Evolutionary conservation across 2,113 vertebrate species (phyloP), one percentile per base, ranked within the genome.

Genomic region (Zosterops pallidus): DNA sequence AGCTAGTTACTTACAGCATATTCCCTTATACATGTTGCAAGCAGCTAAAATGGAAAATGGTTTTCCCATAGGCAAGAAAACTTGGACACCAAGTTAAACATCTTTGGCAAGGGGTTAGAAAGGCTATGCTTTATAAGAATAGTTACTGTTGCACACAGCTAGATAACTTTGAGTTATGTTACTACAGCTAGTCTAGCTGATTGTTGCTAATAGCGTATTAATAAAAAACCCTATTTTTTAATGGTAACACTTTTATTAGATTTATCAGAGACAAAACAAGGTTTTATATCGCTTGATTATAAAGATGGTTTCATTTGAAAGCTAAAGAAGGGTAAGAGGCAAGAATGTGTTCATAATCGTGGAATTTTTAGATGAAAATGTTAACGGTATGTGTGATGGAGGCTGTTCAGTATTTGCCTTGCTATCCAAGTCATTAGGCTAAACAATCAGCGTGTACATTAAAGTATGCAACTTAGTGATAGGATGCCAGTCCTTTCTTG

Each of bases 31-130:
- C 53, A 47, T 56, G 65, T 74, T 84, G 57, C 76, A 96, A 77
- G 79, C 94, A 65, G 57, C 57, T 89, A 71, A 85, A 95, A 89
- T 81, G 65, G 79, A 69, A 95, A 94, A 91, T 70, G 28, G 5
- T 91, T 95, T 94, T 80, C 60, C 55, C 49, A 41, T 64, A 86
- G 49, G 63, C 79, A 77, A 64, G 55, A 87, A 86, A 83, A 81
- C 17, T 65, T 94, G 63, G 53, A 89, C 41, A 83, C 52, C 31
- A 68, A 79, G 64, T 92, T 85, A 86, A 94, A 71, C 77, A 52
- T 63, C 60, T 22, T 68, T 90, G 90, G 55, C 55, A 96, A 90
- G 37, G 28, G 35, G 70, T 60, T 69, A 83, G 55, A 55, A 81
- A 85, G n/a, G 26, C 50, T 52, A 8, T 56, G 21, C n/a, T 92